These are phyloP conservation scores for Cassiopea xamachana DNA, from an alignment of 30 jellyfish, hydroid and myxozoan species.

Conservation along the genomic window DNA sequence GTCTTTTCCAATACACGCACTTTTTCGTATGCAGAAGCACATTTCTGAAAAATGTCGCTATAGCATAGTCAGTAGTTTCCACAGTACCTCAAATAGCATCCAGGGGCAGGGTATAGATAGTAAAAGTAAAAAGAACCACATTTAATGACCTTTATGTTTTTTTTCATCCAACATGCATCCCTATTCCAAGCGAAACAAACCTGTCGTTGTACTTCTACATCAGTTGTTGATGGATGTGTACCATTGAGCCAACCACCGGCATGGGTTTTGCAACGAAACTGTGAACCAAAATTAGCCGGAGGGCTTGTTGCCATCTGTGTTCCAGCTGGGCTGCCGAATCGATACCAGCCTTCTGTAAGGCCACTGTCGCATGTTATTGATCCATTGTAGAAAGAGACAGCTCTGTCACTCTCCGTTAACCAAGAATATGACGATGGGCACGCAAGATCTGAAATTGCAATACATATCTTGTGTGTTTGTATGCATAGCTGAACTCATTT, in stretches of 20 bases:
- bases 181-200: slow-evolving; percentile 32
- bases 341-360: slow-evolving; percentile 28
- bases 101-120: not conserved
- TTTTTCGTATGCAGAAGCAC: no score
- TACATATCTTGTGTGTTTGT: no score
- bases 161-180: not conserved
- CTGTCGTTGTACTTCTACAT: slow-evolving; percentile 27
- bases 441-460: not conserved
- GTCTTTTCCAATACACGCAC: no score
- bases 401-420: not conserved
- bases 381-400: not conserved
- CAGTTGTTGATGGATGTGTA: slow-evolving; percentile 24
- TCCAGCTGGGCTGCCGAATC: slow-evolving; percentile 40
- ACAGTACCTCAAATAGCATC: slow-evolving; percentile 17
- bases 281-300: slow-evolving; percentile 7
- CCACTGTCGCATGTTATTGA: slow-evolving; percentile 10
- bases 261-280: slow-evolving; percentile 35
- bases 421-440: not conserved
- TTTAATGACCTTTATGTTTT: slow-evolving; percentile 1
- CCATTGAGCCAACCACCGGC: slow-evolving; percentile 58
- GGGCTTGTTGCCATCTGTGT: slow-evolving; percentile 15
- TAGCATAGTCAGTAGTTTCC: not conserved
- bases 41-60: no score
- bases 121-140: slow-evolving; percentile 35
- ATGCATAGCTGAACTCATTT: no score